Base-by-base conservation (phyloP, 2,113 vertebrate species). In the Australoheros scitulus region DNA sequence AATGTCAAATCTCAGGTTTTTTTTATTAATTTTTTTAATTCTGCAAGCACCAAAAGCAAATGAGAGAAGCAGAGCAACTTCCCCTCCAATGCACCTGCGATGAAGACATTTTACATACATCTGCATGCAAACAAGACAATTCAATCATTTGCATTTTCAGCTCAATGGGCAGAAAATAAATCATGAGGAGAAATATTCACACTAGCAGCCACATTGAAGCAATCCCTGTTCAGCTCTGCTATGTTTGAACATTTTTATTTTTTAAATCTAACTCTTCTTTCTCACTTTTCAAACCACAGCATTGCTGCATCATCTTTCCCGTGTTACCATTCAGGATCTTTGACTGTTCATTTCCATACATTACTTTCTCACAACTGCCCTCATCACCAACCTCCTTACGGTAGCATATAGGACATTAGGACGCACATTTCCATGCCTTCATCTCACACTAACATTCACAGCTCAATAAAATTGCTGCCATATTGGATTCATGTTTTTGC, bases 51-150 rank as follows among this genome's bases (percentile, higher is more conserved):
- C 18, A 59, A 10, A 32, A 36, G 59, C 24, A 32, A 47, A 7
- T 15, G 13, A 15, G 36, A 47, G 56, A 17, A 70, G 26, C 18
- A 20, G 38, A 60, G 13, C 14, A 76, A 68, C 57, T 61, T 78
- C 57, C 68, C 50, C 60, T 63, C 15, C 20, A 10, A 8, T 81
- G 63, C 68, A 84, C 87, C 75, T 86, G 82, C 11, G 7, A 90
- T 85, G 61, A 80, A 88, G 83, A 80, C 72, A 15, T 87, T 91
- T 88, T 64, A 61, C 77, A 86, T 79, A 77, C 43, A 82, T 88
- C 83, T 80, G 84, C 81, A 91, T 91, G 55, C 87, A 90, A 89
- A 87, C 70, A 84, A 85, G 83, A 82, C 81, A 87, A 61, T 41
- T 56, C 50, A 18, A 43, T 38, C 10, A 84, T 91, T 84, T 92